Evolutionary conservation across 2,113 vertebrate species (phyloP), one percentile per base, ranked within the genome.

Genomic region (Ptilonorhynchus violaceus): DNA sequence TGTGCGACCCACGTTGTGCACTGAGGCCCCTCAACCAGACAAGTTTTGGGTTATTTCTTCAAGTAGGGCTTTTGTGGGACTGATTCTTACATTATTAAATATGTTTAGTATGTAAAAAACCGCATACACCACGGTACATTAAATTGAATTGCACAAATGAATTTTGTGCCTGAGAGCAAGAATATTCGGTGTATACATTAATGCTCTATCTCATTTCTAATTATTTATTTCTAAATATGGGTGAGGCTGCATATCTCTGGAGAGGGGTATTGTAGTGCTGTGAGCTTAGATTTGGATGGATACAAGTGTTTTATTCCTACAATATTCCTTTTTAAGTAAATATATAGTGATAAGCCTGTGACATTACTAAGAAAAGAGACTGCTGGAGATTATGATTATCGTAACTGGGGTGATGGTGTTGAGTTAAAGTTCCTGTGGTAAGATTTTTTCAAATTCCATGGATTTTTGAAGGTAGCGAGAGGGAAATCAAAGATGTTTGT

Each of bases 1-100:
- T 33, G 27, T 53, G 53, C 0, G 7, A 9, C 30, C 46, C 17
- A 0, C 1, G 28, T 1, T 41, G 58, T 37, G n/a, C 15, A 4
- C 50, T 7, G 24, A 9, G 68, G 39, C 18, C 70, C 20, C 63
- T 44, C 16, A 2, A 15, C 7, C n/a, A 21, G 30, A 13, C 3
- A 6, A 35, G 2, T 6, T 83, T 63, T 27, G 41, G 41, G 28
- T 47, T 84, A 9, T 66, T 79, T 39, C 75, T 84, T 55, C 33
- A n/a, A 55, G 44, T 0, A 83, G 47, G 35, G 39, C 39, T 83
- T 76, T 73, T 39, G 3, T 55, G 19, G 31, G 46, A 41, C 23
- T 66, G 44, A 10, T 47, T 3, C 14, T 68, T 50, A 15, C 6
- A 5, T 53, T 60, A 31, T 52, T 35, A 15, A 33, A 35, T n/a